Base-by-base conservation (phyloP, 2,888 invertebrate species). In the Podabrus alpinus region DNA sequence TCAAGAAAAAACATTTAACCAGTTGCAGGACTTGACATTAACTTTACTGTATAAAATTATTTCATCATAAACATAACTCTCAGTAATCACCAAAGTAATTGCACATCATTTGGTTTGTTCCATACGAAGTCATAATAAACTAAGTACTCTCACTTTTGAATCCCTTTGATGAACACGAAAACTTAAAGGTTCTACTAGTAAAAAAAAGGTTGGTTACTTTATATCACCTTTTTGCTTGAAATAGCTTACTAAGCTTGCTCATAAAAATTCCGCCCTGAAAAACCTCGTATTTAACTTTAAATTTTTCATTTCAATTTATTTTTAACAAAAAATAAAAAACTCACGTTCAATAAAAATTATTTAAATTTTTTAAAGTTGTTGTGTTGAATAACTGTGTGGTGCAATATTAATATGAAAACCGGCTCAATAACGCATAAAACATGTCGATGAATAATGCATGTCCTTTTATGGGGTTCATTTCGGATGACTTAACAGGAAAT, bases 401-500 rank as follows among this genome's bases (percentile, higher is more conserved):
- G 17, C 17, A 64, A 21, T 64, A 64, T 64, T 64, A 64, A 64
- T 64, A 64, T 64, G 21, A 24, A 15, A 66, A 66, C 24, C 13
- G 24, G 25, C 15, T 66, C 66, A 66, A 66, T 66, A 66, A 66
- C 25, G 76, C 73, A 73, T 76, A 76, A 73, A 76, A 73, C 73
- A 76, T 73, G 62, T 25, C 73, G 64, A 76, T 76, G 76, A 76
- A 76, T 76, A 76, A 76, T 76, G 73, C 76, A 76, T 76, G 76
- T 71, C 70, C 68, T 73, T 76, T 76, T 73, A 76, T 71, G 71
- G 73, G 73, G 76, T 73, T 73, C 71, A 76, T 76, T 76, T 76
- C 76, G 68, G 76, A 76, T 73, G 76, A 73, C 73, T 73, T 76
- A 76, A 76, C 76, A 76, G 76, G 73, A 76, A 76, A 76, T 76